phyloP scores from a whole-genome alignment of 1,140 invertebrate species.

The Apis florea region DNA sequence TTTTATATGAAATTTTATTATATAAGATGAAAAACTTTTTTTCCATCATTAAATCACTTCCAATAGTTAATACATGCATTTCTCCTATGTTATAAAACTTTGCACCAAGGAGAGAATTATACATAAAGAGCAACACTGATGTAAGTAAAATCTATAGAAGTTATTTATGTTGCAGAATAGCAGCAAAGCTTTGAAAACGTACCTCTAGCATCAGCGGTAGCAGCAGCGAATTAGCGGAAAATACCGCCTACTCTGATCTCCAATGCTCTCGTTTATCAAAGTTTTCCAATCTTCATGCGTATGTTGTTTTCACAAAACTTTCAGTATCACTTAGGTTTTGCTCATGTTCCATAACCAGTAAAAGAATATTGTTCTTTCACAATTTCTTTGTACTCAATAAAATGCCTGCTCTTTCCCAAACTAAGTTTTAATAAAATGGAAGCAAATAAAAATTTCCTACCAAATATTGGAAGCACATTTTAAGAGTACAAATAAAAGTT shows the following conservation, averaged over 20 bases:
- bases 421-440: slow-evolving; percentile 7
- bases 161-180: slow-evolving; percentile 69
- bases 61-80: slow-evolving; percentile 49
- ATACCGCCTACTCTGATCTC: slow-evolving; percentile 74
- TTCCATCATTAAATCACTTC: slow-evolving; percentile 14
- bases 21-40: neutral
- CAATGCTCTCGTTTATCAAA: slow-evolving; percentile 74
- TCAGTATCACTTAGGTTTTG: slow-evolving; percentile 59
- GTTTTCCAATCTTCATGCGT: slow-evolving; percentile 75
- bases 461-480: slow-evolving; percentile 1
- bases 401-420: slow-evolving; percentile 14
- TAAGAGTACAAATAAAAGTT: slow-evolving; percentile 46
- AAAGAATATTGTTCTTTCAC: slow-evolving; percentile 28
- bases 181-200: slow-evolving; percentile 77
- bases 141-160: slow-evolving; percentile 47
- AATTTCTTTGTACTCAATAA: slow-evolving; percentile 31
- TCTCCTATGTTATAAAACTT: slow-evolving; percentile 39
- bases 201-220: slow-evolving; percentile 78
- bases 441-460: neutral
- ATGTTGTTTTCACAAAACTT: slow-evolving; percentile 71
- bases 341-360: slow-evolving; percentile 64
- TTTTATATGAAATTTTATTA: slow-evolving; percentile 28
- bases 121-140: slow-evolving; percentile 46
- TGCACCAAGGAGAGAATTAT: slow-evolving; percentile 38
- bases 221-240: slow-evolving; percentile 76